Evolutionary conservation across 1,140 invertebrate species (phyloP).

Genomic region (Callitettix versicolor): DNA sequence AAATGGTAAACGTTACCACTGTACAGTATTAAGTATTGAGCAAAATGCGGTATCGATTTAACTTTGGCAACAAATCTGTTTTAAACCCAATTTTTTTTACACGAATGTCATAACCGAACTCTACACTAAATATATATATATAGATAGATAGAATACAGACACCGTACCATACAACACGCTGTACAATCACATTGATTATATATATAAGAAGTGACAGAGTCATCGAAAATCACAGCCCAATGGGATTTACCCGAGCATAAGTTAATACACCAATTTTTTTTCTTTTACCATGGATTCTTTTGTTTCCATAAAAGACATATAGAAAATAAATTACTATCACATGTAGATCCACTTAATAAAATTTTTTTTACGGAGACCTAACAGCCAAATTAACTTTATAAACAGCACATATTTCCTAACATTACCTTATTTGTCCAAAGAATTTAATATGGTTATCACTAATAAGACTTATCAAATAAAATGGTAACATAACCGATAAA

Average conservation of each 20-base stretch:
- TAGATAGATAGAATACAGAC: neutral
- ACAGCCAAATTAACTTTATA: conserved; percentile 15
- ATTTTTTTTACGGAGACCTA: conserved; percentile 3
- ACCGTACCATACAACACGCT: conserved; percentile 16
- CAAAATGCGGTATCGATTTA: conserved; percentile 5
- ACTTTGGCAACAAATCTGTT: conserved; percentile 1
- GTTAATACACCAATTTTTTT: conserved; percentile 7
- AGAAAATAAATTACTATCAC: conserved; percentile 21
- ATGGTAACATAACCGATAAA: too few relatives aligned
- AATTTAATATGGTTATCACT: conserved; percentile 9
- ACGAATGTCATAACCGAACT: neutral
- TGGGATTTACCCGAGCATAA: conserved; percentile 21
- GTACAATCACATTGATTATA: conserved; percentile 17
- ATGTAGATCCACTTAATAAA: conserved; percentile 2
- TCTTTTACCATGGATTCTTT: conserved; percentile 14
- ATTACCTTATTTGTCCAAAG: conserved; percentile 1
- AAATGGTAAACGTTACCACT: too few relatives aligned
- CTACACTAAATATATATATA: conserved; percentile 6
- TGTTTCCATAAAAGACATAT: conserved; percentile 19
- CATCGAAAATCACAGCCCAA: conserved; percentile 23
- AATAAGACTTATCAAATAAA: neutral
- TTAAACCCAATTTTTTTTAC: conserved; percentile 4
- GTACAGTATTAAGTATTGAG: neutral
- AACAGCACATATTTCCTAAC: neutral
- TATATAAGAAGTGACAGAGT: conserved; percentile 18